Evolutionary conservation across 2,113 vertebrate genomes (phyloP).

Genomic region (Ibidorhyncha struthersii): DNA sequence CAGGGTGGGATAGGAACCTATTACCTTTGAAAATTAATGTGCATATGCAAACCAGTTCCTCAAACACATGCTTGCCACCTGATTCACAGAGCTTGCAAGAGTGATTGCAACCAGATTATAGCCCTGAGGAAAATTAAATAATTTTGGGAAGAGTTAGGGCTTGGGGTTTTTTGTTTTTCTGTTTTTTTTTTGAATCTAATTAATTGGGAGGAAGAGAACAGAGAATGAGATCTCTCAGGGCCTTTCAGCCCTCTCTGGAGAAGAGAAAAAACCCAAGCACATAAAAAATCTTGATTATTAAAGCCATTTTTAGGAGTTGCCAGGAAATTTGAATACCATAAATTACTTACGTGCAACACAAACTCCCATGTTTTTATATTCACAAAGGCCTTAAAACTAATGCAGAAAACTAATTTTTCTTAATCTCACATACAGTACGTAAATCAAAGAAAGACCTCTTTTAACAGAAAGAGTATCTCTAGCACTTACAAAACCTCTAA

Average conservation of each 20-base stretch:
- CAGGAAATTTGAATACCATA: slow-evolving; percentile 19
- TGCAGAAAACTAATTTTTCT: not conserved
- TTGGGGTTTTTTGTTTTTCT: not conserved
- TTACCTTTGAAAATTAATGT: not conserved
- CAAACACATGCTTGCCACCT: not conserved
- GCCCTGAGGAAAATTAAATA: not conserved
- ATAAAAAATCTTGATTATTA: slow-evolving; percentile 12
- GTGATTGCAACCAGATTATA: not conserved
- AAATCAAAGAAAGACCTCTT: not conserved
- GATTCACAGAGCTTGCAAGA: not conserved
- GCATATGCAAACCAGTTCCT: not conserved
- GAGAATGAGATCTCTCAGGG: not conserved
- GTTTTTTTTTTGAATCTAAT: not conserved
- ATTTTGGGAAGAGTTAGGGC: not conserved
- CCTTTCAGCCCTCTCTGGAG: not conserved
- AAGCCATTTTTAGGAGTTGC: not conserved
- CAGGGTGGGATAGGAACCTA: not conserved
- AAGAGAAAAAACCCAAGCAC: not conserved
- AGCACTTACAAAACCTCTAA: not conserved
- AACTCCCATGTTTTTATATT: slow-evolving; percentile 28
- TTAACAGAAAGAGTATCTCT: not conserved
- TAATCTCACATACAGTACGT: not conserved
- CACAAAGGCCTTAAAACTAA: slow-evolving; percentile 16
- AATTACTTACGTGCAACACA: not conserved
- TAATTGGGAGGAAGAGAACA: not conserved